phyloP scores from a whole-genome alignment of 2,797 vertebrate genomes.

The Enteromius trimaculatus region DNA sequence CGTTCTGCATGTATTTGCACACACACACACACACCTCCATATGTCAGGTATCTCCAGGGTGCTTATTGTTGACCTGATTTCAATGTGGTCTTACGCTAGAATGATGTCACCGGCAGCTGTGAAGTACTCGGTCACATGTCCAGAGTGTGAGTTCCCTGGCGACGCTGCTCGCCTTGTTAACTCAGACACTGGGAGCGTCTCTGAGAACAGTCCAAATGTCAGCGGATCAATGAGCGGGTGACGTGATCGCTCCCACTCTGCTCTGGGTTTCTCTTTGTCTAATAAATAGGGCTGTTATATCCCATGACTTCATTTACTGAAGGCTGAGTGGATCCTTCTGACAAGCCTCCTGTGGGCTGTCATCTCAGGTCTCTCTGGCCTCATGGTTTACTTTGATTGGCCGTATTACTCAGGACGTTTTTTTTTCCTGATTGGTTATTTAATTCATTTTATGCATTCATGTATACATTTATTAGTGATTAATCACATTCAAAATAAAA shows the following conservation, averaged over 20 bases:
- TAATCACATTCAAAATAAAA: too few species aligned
- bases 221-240: conserved; percentile 38
- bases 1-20: background rate
- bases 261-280: conserved; percentile 13
- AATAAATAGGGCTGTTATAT: conserved; percentile 45
- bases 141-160: conserved; percentile 14
- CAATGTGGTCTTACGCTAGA: conserved; percentile 5
- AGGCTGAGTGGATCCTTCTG: conserved; percentile 33
- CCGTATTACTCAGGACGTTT: background rate
- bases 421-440: conserved; percentile 1
- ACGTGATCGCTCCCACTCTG: background rate
- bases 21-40: conserved; percentile 13
- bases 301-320: conserved; percentile 31
- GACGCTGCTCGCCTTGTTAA: conserved; percentile 36
- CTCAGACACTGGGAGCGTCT: conserved; percentile 24
- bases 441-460: background rate
- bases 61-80: conserved; percentile 25
- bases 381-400: background rate
- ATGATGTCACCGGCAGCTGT: conserved; percentile 36
- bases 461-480: background rate
- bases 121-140: conserved; percentile 23
- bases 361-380: background rate
- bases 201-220: conserved; percentile 42
- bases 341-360: background rate
- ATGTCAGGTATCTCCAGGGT: conserved; percentile 1